Evolutionary conservation across 2,797 vertebrate species (phyloP).

Genomic region (Neosalanx taihuensis): DNA sequence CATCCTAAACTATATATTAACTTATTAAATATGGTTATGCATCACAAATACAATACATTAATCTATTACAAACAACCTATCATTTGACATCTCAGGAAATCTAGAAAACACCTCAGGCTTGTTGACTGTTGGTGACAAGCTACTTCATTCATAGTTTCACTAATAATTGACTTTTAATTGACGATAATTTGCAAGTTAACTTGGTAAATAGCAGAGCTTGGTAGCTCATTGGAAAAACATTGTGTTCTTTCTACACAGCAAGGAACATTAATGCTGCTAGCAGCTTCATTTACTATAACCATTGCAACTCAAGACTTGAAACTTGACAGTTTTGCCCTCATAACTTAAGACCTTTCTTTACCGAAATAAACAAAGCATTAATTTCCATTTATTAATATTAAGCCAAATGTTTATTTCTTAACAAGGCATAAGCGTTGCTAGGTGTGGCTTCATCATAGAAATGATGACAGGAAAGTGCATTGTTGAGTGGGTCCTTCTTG

Average conservation of each 20-base stretch:
- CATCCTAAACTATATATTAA: constrained; percentile 38
- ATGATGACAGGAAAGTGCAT: constrained; percentile 68
- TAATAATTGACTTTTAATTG: not conserved
- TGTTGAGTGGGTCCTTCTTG: constrained; percentile 75
- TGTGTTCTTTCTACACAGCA: not conserved
- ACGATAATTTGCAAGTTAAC: not conserved
- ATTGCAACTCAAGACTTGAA: constrained; percentile 11
- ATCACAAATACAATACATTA: constrained; percentile 41
- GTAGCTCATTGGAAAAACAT: not conserved
- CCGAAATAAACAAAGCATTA: constrained; percentile 73
- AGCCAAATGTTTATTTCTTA: constrained; percentile 55
- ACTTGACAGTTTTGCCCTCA: constrained; percentile 54
- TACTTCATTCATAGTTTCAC: not conserved
- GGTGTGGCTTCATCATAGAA: constrained; percentile 56
- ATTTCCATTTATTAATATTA: constrained; percentile 76
- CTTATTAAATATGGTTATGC: constrained; percentile 40
- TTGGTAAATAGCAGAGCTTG: too few relatives aligned
- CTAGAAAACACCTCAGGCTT: constrained; percentile 37
- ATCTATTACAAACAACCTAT: not conserved
- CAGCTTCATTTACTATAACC: not conserved
- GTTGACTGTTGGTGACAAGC: constrained; percentile 1
- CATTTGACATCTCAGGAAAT: not conserved
- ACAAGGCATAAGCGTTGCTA: constrained; percentile 33
- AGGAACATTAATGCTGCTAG: not conserved
- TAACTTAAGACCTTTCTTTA: constrained; percentile 55